These are phyloP conservation scores for Oxygymnocypris stewartii DNA, from an alignment of 2,113 vertebrate genomes.

Conservation along the genomic window DNA sequence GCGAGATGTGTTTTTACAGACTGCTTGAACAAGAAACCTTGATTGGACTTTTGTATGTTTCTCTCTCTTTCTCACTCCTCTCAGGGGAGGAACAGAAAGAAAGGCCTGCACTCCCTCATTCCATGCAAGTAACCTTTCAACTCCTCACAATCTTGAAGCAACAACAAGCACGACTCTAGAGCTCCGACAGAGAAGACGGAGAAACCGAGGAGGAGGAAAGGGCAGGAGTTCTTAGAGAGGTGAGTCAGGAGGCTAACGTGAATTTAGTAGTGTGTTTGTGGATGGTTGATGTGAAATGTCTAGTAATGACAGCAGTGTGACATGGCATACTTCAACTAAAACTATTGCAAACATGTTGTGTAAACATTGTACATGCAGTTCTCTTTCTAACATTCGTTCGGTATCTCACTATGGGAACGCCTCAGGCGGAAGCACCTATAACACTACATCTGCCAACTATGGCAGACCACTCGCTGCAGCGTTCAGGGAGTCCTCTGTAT, in stretches of 20 bases:
- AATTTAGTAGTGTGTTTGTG: not conserved
- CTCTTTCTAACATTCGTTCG: too few species aligned
- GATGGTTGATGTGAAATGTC: not conserved
- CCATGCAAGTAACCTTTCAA: conserved; percentile 35
- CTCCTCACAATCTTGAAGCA: conserved; percentile 11
- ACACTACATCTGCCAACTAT: too few species aligned
- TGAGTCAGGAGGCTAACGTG: conserved; percentile 8
- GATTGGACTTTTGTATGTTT: conserved; percentile 23
- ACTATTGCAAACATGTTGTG: not conserved
- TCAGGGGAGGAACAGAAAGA: conserved; percentile 36
- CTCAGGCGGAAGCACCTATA: too few species aligned
- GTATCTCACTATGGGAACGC: too few species aligned
- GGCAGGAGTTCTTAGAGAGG: conserved; percentile 30
- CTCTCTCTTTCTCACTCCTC: conserved; percentile 3
- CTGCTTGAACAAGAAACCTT: conserved; percentile 25
- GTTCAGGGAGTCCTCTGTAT: too few species aligned
- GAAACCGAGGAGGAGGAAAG: conserved; percentile 8
- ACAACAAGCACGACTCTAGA: conserved; percentile 5
- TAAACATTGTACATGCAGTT: not conserved
- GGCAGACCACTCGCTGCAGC: too few species aligned
- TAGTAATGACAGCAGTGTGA: not conserved
- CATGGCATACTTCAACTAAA: conserved; percentile 2
- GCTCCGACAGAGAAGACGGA: not conserved
- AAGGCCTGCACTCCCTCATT: conserved; percentile 33
- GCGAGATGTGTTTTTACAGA: conserved; percentile 37